phyloP scores from a whole-genome alignment of 2,113 vertebrate species.

The Actenoides hombroni region DNA sequence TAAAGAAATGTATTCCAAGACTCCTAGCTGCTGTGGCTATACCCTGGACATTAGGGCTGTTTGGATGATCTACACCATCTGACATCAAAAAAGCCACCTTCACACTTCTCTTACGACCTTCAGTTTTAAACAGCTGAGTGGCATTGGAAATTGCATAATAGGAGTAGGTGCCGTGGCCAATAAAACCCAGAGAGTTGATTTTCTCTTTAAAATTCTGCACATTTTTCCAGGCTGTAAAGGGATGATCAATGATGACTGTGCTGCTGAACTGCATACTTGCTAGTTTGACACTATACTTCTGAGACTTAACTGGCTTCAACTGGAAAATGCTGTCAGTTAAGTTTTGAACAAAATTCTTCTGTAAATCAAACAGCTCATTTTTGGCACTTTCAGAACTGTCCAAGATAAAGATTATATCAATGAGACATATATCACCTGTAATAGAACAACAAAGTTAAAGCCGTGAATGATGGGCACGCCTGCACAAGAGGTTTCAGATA shows the following conservation, averaged over 20 bases:
- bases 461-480: not conserved
- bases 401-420: conserved; percentile 85
- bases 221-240: conserved; percentile 81
- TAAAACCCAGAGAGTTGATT: conserved; percentile 76
- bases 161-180: conserved; percentile 88
- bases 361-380: conserved; percentile 75
- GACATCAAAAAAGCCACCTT: conserved; percentile 86
- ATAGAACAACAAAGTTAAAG: conserved; percentile 7
- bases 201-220: conserved; percentile 78
- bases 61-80: conserved; percentile 86
- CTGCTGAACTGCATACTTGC: conserved; percentile 89
- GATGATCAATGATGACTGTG: conserved; percentile 78
- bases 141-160: conserved; percentile 87
- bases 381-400: conserved; percentile 92
- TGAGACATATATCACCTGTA: conserved; percentile 75
- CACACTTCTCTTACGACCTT: conserved; percentile 73
- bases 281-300: conserved; percentile 73
- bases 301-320: conserved; percentile 65
- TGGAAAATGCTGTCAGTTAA: conserved; percentile 77
- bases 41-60: conserved; percentile 77
- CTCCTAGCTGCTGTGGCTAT: conserved; percentile 79
- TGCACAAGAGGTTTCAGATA: not conserved
- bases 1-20: conserved; percentile 81
- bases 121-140: conserved; percentile 78
- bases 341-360: conserved; percentile 82